Evolutionary conservation across 1,140 invertebrate genomes (phyloP), one percentile per base, ranked within the genome.

Genomic region (Lineus longissimus): DNA sequence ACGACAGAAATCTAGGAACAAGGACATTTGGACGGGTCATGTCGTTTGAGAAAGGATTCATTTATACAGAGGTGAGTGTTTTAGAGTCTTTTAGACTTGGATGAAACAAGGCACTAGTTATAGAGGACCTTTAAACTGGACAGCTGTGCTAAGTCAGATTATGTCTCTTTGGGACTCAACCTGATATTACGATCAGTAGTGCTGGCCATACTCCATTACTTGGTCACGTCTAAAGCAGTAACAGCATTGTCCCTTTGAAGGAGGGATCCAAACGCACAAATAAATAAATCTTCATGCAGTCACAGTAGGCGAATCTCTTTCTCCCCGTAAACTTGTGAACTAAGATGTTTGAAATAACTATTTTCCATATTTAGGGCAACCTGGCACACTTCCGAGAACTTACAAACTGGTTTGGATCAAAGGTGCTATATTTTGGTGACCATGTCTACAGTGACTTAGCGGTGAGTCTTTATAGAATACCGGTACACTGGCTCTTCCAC

Each of bases 401-500:
- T 74, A 98, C 94, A 4, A 92, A 91, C 0, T 98, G 95, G 94
- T 85, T 87, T 59, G 94, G 93, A 0, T 89, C 92, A 70, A 89
- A 93, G 69, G 94, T 98, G 13, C 79, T 98, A 7, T 98, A 98
- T 81, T 97, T 97, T 83, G 96, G 95, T 0, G 95, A 98, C 84
- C 95, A 98, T 85, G 94, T 96, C 0, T 98, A 97, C 83, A 95
- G 90, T 76, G 96, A 98, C 83, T 84, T 98, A 60, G 95, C 95
- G 2, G 81, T 81, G 69, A 72, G 74, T 76, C 15, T 25, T 29
- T 7, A 17, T 67, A n/a, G 7, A 27, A 31, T 63, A 6, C n/a
- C 6, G n/a, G n/a, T 6, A 51, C 6, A 51, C n/a, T 51, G 6
- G 4, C 4, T n/a, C 4, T 27, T 23, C 19, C 9, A 7, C 4